Evolutionary conservation across 2,797 vertebrate species (phyloP).

Genomic region (Sciurus vulgaris): DNA sequence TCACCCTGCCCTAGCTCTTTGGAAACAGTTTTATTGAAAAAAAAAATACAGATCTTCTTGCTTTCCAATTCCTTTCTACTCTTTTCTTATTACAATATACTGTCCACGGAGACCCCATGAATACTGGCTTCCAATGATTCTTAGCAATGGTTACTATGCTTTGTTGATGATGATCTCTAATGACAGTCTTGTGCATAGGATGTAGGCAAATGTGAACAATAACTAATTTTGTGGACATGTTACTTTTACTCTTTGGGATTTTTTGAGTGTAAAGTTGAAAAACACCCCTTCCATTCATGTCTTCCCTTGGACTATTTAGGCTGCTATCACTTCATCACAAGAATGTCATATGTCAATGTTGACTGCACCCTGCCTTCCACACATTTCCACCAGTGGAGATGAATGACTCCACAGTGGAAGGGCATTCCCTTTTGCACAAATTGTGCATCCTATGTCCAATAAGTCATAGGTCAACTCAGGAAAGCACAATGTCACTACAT

Average conservation of each 20-base stretch:
- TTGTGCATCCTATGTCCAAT: neutral
- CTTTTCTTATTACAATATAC: neutral
- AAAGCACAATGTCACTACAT: neutral
- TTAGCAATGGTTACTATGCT: neutral
- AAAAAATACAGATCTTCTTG: neutral
- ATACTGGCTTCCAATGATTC: neutral
- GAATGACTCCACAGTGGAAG: neutral
- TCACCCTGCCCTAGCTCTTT: neutral
- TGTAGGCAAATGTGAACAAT: neutral
- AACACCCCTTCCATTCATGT: neutral
- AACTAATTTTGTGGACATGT: neutral
- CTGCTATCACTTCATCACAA: neutral
- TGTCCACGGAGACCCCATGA: neutral
- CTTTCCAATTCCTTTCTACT: neutral
- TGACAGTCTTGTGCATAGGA: neutral
- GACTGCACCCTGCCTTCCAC: neutral
- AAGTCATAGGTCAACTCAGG: neutral
- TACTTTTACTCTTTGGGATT: neutral
- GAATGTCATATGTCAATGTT: neutral
- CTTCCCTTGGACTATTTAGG: neutral
- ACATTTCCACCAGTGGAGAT: neutral
- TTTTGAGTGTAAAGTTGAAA: neutral
- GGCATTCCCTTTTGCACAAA: neutral
- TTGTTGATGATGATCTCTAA: neutral
- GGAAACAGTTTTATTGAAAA: neutral